Percentiles rank a stretch among this genome's conserved stretches.
phyloP scores from a whole-genome alignment of 2,888 invertebrate species.

The Ischnura elegans region DNA sequence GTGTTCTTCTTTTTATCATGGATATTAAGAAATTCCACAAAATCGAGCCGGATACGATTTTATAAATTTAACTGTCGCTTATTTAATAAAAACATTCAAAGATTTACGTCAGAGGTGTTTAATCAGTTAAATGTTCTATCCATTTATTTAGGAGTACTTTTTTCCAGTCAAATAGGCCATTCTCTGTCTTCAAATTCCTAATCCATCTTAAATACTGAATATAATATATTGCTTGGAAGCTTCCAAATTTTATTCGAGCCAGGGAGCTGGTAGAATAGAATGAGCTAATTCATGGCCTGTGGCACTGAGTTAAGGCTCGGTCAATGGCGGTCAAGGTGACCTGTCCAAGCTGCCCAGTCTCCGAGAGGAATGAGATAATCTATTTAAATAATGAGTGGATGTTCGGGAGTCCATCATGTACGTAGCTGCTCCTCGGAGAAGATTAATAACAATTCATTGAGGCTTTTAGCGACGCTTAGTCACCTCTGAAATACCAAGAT shows the following conservation, averaged over 20 bases:
- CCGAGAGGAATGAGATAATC: background rate
- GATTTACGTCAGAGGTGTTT: too few relatives aligned
- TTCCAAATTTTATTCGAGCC: background rate
- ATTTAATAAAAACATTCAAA: too few relatives aligned
- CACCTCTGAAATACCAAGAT: background rate
- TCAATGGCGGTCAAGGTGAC: slow-evolving; percentile 5
- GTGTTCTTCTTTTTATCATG: too few relatives aligned
- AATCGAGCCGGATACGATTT: too few relatives aligned
- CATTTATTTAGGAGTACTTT: too few relatives aligned
- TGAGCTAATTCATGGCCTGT: background rate
- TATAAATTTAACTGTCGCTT: too few relatives aligned
- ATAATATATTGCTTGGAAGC: too few relatives aligned
- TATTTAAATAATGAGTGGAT: background rate
- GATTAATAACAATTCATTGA: background rate
- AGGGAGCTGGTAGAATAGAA: background rate
- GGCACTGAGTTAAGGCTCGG: background rate
- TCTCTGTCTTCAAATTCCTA: too few relatives aligned
- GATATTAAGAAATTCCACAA: too few relatives aligned
- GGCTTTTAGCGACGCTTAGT: background rate
- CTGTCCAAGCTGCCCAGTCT: background rate
- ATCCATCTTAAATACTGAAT: too few relatives aligned
- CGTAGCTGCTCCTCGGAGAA: background rate
- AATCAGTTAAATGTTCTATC: too few relatives aligned
- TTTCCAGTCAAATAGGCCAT: too few relatives aligned
- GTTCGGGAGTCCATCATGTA: background rate